These are phyloP conservation scores for Dermochelys coriacea DNA, from an alignment of 2,797 vertebrate species.

Conservation along the genomic window DNA sequence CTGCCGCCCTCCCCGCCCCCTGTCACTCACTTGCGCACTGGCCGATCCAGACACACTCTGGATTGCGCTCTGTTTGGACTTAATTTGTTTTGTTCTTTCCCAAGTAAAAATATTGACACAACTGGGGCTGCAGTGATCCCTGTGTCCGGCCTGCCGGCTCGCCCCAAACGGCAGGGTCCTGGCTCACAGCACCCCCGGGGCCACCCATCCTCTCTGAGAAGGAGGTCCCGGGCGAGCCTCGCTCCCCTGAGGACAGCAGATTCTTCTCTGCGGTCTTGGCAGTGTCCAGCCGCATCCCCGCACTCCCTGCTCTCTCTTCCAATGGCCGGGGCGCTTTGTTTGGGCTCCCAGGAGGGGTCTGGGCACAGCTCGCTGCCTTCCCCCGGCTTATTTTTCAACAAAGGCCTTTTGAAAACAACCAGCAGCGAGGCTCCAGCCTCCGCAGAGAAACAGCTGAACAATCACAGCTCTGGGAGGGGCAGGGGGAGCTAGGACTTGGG, in stretches of 20 bases:
- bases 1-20: background rate
- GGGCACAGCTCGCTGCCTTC: background rate
- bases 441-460: constrained; percentile 71
- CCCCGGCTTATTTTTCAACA: constrained; percentile 71
- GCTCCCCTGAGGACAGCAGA: background rate
- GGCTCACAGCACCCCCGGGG: background rate
- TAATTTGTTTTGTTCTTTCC: background rate
- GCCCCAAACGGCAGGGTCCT: background rate
- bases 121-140: background rate
- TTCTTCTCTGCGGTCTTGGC: background rate
- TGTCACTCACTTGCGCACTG: background rate
- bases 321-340: background rate
- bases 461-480: constrained; percentile 60
- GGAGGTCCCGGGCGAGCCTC: background rate
- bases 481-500: constrained; percentile 11
- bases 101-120: background rate
- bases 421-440: constrained; percentile 65
- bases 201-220: background rate
- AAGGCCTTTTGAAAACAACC: constrained; percentile 77
- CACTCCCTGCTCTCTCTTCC: background rate
- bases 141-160: background rate
- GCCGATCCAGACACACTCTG: background rate
- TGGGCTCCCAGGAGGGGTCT: background rate
- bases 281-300: background rate
- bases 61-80: background rate